Percentiles rank a stretch among this genome's conserved stretches.
phyloP scores from a whole-genome alignment of 2,797 vertebrate species.

The Falco concolor region DNA sequence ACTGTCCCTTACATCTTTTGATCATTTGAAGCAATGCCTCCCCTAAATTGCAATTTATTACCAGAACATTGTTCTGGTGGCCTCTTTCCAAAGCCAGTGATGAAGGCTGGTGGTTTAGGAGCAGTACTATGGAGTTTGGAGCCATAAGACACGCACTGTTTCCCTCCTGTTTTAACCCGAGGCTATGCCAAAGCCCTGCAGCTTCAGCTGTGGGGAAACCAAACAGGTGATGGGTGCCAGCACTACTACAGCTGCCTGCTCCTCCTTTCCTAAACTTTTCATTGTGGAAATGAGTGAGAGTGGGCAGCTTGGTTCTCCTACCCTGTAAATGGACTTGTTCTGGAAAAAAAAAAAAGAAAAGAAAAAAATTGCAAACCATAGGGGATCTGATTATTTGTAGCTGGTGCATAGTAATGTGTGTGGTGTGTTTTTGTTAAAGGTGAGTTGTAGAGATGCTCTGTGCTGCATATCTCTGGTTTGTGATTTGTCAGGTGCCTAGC shows the following conservation, averaged over 20 bases:
- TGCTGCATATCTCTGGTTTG: neutral
- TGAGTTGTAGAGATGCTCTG: neutral
- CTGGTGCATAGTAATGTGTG: neutral
- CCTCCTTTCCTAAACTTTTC: neutral
- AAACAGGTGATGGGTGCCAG: slow-evolving; percentile 3
- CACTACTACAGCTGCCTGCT: neutral
- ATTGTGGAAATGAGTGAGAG: neutral
- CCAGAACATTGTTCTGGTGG: neutral
- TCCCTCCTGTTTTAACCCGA: neutral
- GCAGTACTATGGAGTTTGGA: neutral
- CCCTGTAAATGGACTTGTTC: neutral
- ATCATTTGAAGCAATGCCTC: neutral
- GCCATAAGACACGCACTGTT: slow-evolving; percentile 19
- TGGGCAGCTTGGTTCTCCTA: neutral
- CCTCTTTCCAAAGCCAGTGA: neutral
- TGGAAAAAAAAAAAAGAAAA: neutral
- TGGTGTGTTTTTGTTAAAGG: neutral
- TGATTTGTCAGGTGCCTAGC: neutral
- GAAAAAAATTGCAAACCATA: no score
- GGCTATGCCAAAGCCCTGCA: slow-evolving; percentile 32
- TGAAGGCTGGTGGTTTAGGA: neutral
- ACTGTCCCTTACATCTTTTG: neutral
- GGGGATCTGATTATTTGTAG: neutral
- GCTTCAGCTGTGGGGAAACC: slow-evolving; percentile 13
- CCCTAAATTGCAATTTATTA: neutral